A percentile compares a stretch with the other conserved stretches of the same genome.
Conservation (phyloP, 2,113 vertebrate genomes). For the Aegithalos caudatus region DNA sequence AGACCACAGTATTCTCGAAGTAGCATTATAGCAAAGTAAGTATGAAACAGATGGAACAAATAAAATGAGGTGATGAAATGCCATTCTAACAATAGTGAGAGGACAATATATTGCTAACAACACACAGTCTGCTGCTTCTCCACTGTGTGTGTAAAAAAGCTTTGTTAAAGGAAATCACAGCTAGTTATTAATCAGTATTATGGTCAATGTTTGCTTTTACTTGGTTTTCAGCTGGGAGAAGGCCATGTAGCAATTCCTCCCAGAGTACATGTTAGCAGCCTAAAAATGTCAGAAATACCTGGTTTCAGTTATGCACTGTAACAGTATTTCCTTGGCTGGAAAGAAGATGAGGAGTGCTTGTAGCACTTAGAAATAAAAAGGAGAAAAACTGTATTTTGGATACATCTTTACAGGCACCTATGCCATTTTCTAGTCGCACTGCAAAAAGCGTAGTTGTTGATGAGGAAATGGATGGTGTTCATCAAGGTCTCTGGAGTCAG, state of each 20-base stretch:
- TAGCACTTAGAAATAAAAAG: neutral
- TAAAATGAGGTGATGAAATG: conserved; percentile 47
- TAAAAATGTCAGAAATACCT: neutral
- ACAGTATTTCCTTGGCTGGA: neutral
- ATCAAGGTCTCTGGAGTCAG: no score
- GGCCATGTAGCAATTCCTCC: neutral
- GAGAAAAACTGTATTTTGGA: neutral
- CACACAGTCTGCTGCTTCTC: conserved; percentile 29
- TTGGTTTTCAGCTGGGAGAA: neutral
- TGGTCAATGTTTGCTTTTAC: neutral
- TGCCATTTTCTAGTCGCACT: neutral
- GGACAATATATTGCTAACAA: conserved; percentile 30
- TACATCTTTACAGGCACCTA: neutral
- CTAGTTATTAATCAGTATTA: neutral
- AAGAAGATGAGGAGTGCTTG: neutral
- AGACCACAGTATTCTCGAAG: neutral
- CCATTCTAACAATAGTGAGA: conserved; percentile 37
- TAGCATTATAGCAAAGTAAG: neutral
- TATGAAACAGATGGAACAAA: conserved; percentile 59
- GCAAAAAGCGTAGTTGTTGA: no score
- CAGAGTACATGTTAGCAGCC: neutral
- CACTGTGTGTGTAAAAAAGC: neutral
- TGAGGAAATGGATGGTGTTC: no score
- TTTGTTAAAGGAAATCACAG: conserved; percentile 31
- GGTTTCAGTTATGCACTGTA: neutral